Conservation (phyloP, 2,113 vertebrate genomes). For the Colius striatus region DNA sequence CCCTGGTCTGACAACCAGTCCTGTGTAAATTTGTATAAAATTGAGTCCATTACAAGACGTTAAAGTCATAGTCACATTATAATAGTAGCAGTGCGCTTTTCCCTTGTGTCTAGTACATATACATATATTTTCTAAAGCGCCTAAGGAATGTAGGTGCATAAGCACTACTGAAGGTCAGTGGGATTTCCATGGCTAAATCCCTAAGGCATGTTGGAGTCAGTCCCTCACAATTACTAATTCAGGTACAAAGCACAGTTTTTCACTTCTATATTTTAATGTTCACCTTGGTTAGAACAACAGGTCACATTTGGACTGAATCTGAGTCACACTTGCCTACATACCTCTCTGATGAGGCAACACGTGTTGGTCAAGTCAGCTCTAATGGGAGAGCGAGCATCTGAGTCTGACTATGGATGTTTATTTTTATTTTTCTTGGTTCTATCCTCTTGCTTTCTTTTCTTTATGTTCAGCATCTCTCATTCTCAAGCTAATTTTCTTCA, state of each 20-base stretch:
- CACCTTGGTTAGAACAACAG: background rate
- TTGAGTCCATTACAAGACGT: background rate
- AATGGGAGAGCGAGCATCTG: background rate
- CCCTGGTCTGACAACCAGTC: background rate
- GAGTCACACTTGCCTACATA: background rate
- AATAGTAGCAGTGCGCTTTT: background rate
- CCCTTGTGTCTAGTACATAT: background rate
- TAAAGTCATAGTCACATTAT: background rate
- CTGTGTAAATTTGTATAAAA: constrained; percentile 19
- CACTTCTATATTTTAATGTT: background rate
- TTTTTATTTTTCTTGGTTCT: background rate
- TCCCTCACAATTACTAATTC: background rate
- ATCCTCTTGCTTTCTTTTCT: background rate
- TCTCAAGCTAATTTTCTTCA: background rate
- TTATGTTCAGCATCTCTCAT: background rate
- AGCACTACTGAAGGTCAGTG: background rate
- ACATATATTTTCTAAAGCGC: background rate
- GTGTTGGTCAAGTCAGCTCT: background rate
- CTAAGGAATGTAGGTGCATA: constrained; percentile 6
- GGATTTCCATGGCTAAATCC: constrained; percentile 27
- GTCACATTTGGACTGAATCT: background rate
- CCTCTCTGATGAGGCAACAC: background rate
- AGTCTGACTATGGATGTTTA: background rate
- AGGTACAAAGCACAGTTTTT: background rate
- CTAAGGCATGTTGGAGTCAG: background rate